phyloP scores from a whole-genome alignment of 2,113 vertebrate species.

The Oryzias curvinotus region DNA sequence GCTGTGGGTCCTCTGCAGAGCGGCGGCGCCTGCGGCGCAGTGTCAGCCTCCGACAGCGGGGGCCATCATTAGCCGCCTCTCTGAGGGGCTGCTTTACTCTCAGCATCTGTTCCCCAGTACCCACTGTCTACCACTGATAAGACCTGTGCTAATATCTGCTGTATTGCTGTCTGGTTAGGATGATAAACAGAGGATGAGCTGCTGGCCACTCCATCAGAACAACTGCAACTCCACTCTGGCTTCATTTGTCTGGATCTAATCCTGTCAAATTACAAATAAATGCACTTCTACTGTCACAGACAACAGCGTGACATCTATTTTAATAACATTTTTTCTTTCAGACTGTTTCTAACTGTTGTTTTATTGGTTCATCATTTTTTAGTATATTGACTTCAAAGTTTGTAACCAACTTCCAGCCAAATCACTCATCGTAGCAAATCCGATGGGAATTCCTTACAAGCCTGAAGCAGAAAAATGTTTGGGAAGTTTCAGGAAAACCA shows the following conservation, averaged over 20 bases:
- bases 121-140: slow-evolving; percentile 44
- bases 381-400: no score
- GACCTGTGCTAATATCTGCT: slow-evolving; percentile 32
- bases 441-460: no score
- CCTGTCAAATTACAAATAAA: background rate
- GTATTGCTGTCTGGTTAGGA: slow-evolving; percentile 16
- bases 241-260: background rate
- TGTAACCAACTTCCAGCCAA: no score
- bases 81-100: slow-evolving; percentile 4
- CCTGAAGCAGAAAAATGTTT: no score
- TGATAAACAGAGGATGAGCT: slow-evolving; percentile 17
- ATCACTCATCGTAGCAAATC: no score
- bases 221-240: background rate
- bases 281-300: background rate
- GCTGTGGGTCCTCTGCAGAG: slow-evolving; percentile 6
- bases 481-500: no score
- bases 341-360: no score
- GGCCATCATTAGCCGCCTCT: slow-evolving; percentile 29
- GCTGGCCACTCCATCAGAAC: slow-evolving; percentile 4
- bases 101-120: slow-evolving; percentile 22
- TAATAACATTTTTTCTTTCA: no score
- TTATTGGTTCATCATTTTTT: no score
- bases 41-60: slow-evolving; percentile 27
- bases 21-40: slow-evolving; percentile 7
- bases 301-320: no score